Conservation (phyloP, 2,797 vertebrate genomes). For the Smutsia temminckii region DNA sequence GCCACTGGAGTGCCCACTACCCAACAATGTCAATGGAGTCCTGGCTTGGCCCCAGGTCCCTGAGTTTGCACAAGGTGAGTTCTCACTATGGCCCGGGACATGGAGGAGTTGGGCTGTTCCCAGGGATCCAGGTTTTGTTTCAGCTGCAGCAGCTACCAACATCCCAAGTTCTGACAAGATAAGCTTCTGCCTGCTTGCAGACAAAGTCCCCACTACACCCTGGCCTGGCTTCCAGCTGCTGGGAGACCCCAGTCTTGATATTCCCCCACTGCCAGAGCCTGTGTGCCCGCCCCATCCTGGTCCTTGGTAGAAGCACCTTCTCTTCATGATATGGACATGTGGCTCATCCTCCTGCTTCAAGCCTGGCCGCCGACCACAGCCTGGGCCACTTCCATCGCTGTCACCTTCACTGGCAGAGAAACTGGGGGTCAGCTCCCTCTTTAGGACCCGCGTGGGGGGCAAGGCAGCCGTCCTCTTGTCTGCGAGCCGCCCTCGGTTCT, state of each 20-base stretch:
- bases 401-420: slow-evolving; percentile 94
- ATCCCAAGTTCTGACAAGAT: not conserved
- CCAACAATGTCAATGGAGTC: too few species aligned
- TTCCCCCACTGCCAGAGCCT: not conserved
- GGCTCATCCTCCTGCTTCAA: slow-evolving; percentile 96
- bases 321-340: slow-evolving; percentile 97
- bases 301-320: slow-evolving; percentile 88
- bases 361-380: slow-evolving; percentile 90
- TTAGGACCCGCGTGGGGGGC: slow-evolving; percentile 91
- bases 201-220: not conserved
- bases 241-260: accelerated
- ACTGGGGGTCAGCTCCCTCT: slow-evolving; percentile 93
- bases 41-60: not conserved
- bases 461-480: slow-evolving; percentile 96
- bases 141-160: not conserved
- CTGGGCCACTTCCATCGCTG: slow-evolving; percentile 91
- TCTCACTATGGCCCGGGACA: not conserved
- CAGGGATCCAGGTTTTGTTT: not conserved
- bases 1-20: not conserved
- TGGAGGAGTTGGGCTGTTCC: not conserved
- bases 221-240: not conserved
- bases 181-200: not conserved
- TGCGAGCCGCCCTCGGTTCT: slow-evolving; percentile 98
- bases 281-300: accelerated
- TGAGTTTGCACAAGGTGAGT: not conserved